Percentiles rank a stretch among this genome's conserved stretches.
Evolutionary conservation across 2,797 vertebrate species (phyloP).

Genomic region (Myoxocephalus aenaeus): DNA sequence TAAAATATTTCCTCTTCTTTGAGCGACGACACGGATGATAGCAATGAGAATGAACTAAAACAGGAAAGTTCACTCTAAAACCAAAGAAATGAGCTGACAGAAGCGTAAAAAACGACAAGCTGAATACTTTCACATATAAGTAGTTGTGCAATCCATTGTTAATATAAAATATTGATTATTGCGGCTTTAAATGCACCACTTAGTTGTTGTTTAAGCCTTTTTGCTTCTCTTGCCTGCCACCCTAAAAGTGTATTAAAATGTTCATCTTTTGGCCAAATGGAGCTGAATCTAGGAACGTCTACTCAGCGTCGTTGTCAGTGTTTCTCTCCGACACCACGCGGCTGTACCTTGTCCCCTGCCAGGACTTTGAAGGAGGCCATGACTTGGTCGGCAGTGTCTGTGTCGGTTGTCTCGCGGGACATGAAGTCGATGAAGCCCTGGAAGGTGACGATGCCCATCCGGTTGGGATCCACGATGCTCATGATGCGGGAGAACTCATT

Average conservation of each 20-base stretch:
- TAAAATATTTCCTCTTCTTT: too few species aligned
- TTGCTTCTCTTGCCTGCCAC: too few species aligned
- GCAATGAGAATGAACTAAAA: too few species aligned
- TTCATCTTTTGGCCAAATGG: not conserved
- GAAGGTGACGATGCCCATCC: slow-evolving; percentile 94
- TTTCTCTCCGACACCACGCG: not conserved
- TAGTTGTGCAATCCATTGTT: too few species aligned
- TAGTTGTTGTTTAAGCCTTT: not conserved
- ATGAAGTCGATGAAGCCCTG: slow-evolving; percentile 99
- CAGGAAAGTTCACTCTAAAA: too few species aligned
- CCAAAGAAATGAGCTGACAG: too few species aligned
- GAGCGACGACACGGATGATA: too few species aligned
- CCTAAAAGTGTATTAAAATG: not conserved
- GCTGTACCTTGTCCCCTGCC: slow-evolving; percentile 94
- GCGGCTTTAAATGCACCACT: too few species aligned
- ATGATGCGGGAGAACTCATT: slow-evolving; percentile 98
- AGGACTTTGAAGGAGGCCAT: slow-evolving; percentile 99
- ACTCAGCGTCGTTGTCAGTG: too few species aligned
- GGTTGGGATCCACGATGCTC: slow-evolving; percentile 98
- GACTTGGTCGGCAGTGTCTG: slow-evolving; percentile 98
- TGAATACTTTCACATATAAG: too few species aligned
- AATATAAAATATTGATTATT: too few species aligned
- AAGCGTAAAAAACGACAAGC: too few species aligned
- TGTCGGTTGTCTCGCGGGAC: slow-evolving; percentile 97
- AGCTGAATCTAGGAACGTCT: not conserved